Evolutionary conservation across 2,113 vertebrate genomes (phyloP).

Genomic region (Puffinus mauretanicus): DNA sequence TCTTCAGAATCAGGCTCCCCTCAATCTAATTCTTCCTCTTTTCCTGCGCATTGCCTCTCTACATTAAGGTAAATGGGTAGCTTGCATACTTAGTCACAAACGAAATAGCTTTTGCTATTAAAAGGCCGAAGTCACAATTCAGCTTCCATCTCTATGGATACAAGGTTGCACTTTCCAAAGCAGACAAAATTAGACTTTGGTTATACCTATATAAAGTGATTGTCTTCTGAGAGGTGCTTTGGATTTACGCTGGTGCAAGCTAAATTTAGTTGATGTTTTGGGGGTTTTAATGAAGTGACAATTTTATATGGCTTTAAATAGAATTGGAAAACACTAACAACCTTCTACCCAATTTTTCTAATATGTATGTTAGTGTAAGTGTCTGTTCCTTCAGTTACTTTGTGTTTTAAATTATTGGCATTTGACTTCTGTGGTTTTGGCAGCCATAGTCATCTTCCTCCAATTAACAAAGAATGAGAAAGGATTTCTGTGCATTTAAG

Average conservation of each 20-base stretch:
- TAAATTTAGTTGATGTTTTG: neutral
- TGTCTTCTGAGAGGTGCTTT: neutral
- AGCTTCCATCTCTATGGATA: neutral
- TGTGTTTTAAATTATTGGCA: conserved; percentile 1
- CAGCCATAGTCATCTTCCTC: neutral
- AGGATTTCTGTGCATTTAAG: neutral
- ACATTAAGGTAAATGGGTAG: neutral
- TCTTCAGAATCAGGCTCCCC: neutral
- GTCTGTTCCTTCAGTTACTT: neutral
- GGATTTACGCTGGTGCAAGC: neutral
- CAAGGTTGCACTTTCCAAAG: neutral
- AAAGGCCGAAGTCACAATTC: neutral
- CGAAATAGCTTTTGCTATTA: neutral
- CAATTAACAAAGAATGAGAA: neutral
- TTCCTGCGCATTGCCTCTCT: neutral
- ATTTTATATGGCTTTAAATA: conserved; percentile 22
- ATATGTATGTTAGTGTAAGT: neutral
- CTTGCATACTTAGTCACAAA: neutral
- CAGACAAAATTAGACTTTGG: neutral
- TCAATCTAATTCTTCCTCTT: neutral
- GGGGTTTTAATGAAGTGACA: conserved; percentile 19
- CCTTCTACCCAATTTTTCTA: neutral
- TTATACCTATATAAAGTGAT: neutral
- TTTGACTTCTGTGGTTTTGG: conserved; percentile 17
- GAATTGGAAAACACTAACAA: conserved; percentile 21